Evolutionary conservation across 2,888 invertebrate species (phyloP).

Genomic region (Leuctra nigra): DNA sequence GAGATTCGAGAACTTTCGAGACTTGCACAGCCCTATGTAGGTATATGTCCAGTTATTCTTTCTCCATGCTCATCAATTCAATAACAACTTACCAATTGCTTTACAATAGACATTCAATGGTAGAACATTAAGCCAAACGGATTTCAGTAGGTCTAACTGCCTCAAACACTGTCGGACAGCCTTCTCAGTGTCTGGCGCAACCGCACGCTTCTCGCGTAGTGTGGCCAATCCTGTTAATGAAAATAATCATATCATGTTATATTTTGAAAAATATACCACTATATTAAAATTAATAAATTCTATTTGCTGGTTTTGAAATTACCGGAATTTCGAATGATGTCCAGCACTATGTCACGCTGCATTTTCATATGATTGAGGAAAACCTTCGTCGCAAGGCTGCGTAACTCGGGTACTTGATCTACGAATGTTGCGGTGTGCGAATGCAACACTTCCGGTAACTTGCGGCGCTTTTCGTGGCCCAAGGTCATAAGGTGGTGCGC

Average conservation of each 20-base stretch:
- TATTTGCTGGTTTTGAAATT: too few relatives aligned
- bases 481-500: constrained; percentile 64
- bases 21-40: too few relatives aligned
- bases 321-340: constrained; percentile 71
- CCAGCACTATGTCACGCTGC: constrained; percentile 68
- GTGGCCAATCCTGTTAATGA: constrained; percentile 42
- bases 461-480: constrained; percentile 58
- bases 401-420: constrained; percentile 59
- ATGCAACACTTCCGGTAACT: constrained; percentile 49
- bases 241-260: too few relatives aligned
- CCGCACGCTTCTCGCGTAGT: constrained; percentile 36
- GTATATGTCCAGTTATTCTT: too few relatives aligned
- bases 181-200: constrained; percentile 55
- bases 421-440: constrained; percentile 55
- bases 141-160: constrained; percentile 75
- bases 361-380: constrained; percentile 66
- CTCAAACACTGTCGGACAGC: constrained; percentile 76
- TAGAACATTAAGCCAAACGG: constrained; percentile 83
- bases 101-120: constrained; percentile 69
- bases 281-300: too few relatives aligned
- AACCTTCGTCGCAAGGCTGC: constrained; percentile 59
- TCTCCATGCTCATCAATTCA: too few relatives aligned
- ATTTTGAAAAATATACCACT: too few relatives aligned
- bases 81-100: constrained; percentile 48
- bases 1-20: too few relatives aligned